Evolutionary conservation across 92 coral and sea anemone species (phyloP), one percentile per base, ranked within the genome.

Genomic region (Heteractis magnifica): DNA sequence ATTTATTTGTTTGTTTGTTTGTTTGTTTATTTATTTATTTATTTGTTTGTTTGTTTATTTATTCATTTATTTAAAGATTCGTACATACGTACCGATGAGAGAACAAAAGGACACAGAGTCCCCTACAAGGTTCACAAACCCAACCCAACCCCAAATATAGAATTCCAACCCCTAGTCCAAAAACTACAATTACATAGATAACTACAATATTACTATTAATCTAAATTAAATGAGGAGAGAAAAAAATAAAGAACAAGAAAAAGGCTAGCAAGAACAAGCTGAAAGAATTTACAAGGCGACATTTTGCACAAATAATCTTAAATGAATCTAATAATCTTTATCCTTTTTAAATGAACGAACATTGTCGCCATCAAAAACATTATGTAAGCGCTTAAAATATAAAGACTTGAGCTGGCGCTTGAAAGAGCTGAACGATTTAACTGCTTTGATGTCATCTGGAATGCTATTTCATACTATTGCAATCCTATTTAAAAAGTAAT

Each of bases 381-480:
- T 23, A 23, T 80, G 16, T 70, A 80, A 73, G 10, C 84, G 52
- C 76, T 21, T 71, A 10, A 64, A 64, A 48, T 64, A 80, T 15
- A 80, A 55, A 16, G 52, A 0, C 59, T 80, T 80, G 4, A 80
- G 77, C 48, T 80, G 52, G 60, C 56, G 51, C 51, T 79, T 85
- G 72, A 85, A 85, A 79, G 41, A 41, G 49, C 72, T 34, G 49
- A 84, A 48, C 16, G 82, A 26, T 26, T 75, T 23, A 53, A 72
- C 70, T 48, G 60, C 71, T 68, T 84, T 75, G 48, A 77, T 84
- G 23, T 75, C 79, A 7, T 50, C 79, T 20, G 90, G 78, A 6
- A 86, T 14, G 50, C 75, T 84, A 58, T 86, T 86, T 82, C 89
- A 86, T 77, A 74, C 51, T 59, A 79, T 72, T 7, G 77, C 75